Conservation (phyloP, 1,140 invertebrate genomes). For the Aplysia californica region DNA sequence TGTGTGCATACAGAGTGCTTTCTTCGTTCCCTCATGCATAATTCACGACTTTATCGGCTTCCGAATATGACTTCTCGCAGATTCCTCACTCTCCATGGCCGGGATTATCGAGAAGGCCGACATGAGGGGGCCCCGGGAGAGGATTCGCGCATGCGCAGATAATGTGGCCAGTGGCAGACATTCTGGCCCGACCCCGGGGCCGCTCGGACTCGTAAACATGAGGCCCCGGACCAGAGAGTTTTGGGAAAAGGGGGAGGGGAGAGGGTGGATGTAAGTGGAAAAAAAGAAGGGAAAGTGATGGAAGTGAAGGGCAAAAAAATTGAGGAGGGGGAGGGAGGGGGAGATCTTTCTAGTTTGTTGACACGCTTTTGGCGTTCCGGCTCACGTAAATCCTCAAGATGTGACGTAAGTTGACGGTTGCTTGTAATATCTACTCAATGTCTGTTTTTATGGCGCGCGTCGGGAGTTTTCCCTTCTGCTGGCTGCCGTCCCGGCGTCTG, state of each 20-base stretch:
- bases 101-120: conserved; percentile 2
- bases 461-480: too few relatives aligned
- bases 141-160: conserved; percentile 8
- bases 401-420: too few relatives aligned
- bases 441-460: too few relatives aligned
- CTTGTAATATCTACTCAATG: too few relatives aligned
- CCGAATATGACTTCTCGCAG: conserved; percentile 29
- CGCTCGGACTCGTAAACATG: conserved; percentile 15
- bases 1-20: too few relatives aligned
- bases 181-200: neutral
- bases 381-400: too few relatives aligned
- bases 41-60: conserved; percentile 25
- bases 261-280: conserved; percentile 16
- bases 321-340: neutral
- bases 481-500: too few relatives aligned
- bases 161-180: neutral
- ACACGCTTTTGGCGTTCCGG: too few relatives aligned
- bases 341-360: too few relatives aligned
- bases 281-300: conserved; percentile 13
- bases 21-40: conserved; percentile 14
- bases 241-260: neutral
- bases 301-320: neutral
- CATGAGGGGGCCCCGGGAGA: neutral
- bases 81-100: conserved; percentile 14
- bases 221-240: neutral